Base-by-base conservation (phyloP, 2,113 vertebrate genomes). In the Triplophysa tibetana region DNA sequence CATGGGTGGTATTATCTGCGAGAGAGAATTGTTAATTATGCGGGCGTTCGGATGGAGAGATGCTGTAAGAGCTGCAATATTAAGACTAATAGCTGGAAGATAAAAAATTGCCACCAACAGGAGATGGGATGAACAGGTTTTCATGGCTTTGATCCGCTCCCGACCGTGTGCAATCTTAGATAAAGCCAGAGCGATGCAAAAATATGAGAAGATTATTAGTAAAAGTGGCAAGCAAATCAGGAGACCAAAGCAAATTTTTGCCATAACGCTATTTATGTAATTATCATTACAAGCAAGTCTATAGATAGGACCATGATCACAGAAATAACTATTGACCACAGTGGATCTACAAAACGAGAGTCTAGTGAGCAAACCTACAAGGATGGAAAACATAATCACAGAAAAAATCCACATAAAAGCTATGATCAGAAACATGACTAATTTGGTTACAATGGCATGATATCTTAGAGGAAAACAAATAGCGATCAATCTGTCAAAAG, bases 401-500 rank as follows among this genome's bases (percentile, higher is more conserved):
- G 41, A 14, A 72, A 89, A 82, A 0, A 83, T 0, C 91, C 90
- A 92, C 74, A 84, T 85, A 38, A 21, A 78, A 0, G 26, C 58
- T 26, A 89, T 83, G 52, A 92, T 50, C 24, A 80, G 56, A 3
- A 84, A 29, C 90, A 92, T 92, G 13, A 83, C 83, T 41, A 64
- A 84, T 77, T 85, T 70, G 1, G 83, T 90, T 23, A 90, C 74
- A 7, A 81, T 87, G 14, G 78, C 26, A 58, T 83, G 45, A 78
- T 84, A 84, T 4, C 23, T 68, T 64, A 92, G 77, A 9, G 91
- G 91, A 72, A 82, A 90, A 41, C 82, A 85, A 50, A 93, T 92
- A 4, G 91, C 92, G 1, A 93, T 29, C 12, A 93, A 70, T 76
- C 91, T 87, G 86, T 93, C 91, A 54, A 86, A 92, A 6, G 88